phyloP scores from a whole-genome alignment of 2,888 invertebrate species.

The Meteorus colon region DNA sequence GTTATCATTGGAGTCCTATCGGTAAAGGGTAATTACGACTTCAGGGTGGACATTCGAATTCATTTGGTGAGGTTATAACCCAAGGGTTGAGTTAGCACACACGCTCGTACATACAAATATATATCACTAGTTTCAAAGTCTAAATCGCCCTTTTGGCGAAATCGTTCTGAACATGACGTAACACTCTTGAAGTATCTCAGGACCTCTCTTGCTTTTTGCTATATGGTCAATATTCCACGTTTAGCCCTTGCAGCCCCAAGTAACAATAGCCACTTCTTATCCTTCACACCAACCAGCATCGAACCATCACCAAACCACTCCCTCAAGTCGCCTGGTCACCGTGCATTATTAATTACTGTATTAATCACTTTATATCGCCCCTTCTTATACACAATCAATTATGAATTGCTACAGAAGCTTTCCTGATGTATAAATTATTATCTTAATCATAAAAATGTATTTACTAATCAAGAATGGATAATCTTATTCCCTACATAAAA shows the following conservation, averaged over 20 bases:
- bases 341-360: conserved; percentile 73
- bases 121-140: not conserved
- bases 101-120: not conserved
- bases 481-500: not conserved
- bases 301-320: not conserved
- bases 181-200: conserved; percentile 67
- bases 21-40: conserved; percentile 61
- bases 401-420: conserved; percentile 64
- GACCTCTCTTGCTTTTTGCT: conserved; percentile 64
- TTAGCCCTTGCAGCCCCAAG: conserved; percentile 60
- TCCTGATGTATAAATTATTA: not conserved
- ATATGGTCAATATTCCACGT: conserved; percentile 54
- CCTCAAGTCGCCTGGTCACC: conserved; percentile 61
- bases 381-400: conserved; percentile 67
- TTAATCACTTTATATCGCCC: conserved; percentile 68
- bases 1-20: conserved; percentile 52
- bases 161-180: conserved; percentile 72
- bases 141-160: conserved; percentile 60
- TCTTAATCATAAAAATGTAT: not conserved
- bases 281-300: conserved; percentile 36
- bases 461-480: no score
- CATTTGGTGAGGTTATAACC: conserved; percentile 59
- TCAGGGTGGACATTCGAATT: conserved; percentile 69
- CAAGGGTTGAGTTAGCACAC: conserved; percentile 17
- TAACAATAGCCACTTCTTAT: conserved; percentile 71